Evolutionary conservation across 53 echinoderm and acorn worm genomes (phyloP).

Genomic region (Crossaster papposus): DNA sequence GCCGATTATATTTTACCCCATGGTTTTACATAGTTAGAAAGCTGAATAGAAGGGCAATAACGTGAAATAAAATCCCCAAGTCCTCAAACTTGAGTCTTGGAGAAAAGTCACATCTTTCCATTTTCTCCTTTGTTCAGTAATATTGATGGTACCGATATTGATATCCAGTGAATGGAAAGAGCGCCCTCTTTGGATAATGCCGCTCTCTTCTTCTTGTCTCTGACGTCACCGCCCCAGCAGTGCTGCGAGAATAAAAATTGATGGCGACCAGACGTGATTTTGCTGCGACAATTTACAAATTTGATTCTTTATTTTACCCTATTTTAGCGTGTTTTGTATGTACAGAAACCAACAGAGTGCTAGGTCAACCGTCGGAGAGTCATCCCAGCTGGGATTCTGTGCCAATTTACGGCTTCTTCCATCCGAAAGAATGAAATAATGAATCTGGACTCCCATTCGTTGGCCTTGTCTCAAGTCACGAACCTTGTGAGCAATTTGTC

Average conservation of each 20-base stretch:
- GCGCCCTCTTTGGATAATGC: slow-evolving; percentile 43
- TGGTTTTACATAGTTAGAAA: too few relatives aligned
- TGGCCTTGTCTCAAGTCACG: slow-evolving; percentile 99
- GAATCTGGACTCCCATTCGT: slow-evolving; percentile 99
- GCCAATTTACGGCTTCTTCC: slow-evolving; percentile 86
- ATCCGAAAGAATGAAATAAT: slow-evolving; percentile 99
- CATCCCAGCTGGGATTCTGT: slow-evolving; percentile 67
- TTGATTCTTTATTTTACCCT: slow-evolving; percentile 26
- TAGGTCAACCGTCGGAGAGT: slow-evolving; percentile 48
- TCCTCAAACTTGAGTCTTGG: too few relatives aligned
- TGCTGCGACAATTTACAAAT: slow-evolving; percentile 20
- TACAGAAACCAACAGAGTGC: not conserved
- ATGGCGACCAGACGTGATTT: slow-evolving; percentile 50
- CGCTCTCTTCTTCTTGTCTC: slow-evolving; percentile 13
- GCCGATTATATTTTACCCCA: too few relatives aligned
- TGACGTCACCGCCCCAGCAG: slow-evolving; percentile 41
- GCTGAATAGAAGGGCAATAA: too few relatives aligned
- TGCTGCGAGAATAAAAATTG: slow-evolving; percentile 22
- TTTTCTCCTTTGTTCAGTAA: too few relatives aligned
- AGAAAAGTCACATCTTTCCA: too few relatives aligned
- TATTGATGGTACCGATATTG: too few relatives aligned
- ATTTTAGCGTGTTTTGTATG: slow-evolving; percentile 24
- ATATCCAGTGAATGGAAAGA: not conserved
- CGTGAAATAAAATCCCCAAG: too few relatives aligned
- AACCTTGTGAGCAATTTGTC: slow-evolving; percentile 98